These are phyloP conservation scores for Antheraea assamensis DNA, from an alignment of 2,888 invertebrate species.

Conservation along the genomic window DNA sequence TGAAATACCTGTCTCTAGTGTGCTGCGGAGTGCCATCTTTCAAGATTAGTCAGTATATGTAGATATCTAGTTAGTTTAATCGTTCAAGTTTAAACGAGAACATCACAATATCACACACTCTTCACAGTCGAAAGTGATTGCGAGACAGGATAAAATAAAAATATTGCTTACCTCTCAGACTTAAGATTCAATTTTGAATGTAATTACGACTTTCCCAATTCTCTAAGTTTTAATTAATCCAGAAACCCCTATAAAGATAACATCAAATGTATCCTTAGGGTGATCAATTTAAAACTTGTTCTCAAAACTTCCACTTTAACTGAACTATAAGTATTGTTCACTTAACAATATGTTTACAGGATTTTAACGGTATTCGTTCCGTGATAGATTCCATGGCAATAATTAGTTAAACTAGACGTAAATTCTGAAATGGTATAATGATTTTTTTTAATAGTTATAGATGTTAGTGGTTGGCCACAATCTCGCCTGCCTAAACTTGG, in stretches of 20 bases:
- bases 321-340: not conserved
- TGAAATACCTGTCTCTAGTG: not conserved
- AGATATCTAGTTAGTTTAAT: not conserved
- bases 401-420: too few relatives aligned
- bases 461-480: too few relatives aligned
- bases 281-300: conserved; percentile 1
- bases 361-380: not conserved
- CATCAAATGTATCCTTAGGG: not conserved
- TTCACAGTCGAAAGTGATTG: not conserved
- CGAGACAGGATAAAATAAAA: not conserved
- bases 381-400: too few relatives aligned
- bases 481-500: too few relatives aligned
- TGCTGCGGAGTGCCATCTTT: not conserved
- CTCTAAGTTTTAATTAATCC: not conserved
- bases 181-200: not conserved
- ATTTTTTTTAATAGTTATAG: too few relatives aligned
- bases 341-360: not conserved
- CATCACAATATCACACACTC: not conserved
- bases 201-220: not conserved
- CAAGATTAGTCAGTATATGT: too few relatives aligned
- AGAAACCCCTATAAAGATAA: not conserved
- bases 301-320: not conserved
- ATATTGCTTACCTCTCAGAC: not conserved
- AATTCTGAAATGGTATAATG: too few relatives aligned
- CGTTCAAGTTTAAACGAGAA: not conserved